Percentiles rank a stretch among this genome's conserved stretches.
phyloP scores from a whole-genome alignment of 2,797 vertebrate genomes.

The Eleutherodactylus coqui region DNA sequence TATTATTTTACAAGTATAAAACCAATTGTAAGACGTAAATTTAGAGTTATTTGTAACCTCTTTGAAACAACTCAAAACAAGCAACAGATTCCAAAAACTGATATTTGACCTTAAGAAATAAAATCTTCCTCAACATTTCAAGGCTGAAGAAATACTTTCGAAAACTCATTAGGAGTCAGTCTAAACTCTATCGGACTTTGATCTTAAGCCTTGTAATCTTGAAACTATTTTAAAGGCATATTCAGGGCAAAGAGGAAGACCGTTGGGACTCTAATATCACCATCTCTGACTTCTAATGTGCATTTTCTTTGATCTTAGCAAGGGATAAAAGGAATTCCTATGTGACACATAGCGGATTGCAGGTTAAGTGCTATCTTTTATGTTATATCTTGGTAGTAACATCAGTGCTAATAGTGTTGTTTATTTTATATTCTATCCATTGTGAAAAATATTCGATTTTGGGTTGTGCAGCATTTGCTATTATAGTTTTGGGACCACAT shows the following conservation, averaged over 20 bases:
- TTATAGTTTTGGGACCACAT: neutral
- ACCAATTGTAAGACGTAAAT: neutral
- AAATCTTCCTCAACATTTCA: neutral
- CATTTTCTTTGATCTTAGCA: constrained; percentile 26
- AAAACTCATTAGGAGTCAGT: constrained; percentile 25
- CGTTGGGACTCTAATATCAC: neutral
- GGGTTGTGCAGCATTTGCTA: neutral
- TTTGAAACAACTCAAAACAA: constrained; percentile 1
- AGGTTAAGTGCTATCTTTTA: constrained; percentile 13
- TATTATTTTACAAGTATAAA: constrained; percentile 9
- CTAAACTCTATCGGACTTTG: constrained; percentile 1
- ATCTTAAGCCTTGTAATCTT: constrained; percentile 20
- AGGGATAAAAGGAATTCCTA: constrained; percentile 14
- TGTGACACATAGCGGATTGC: neutral
- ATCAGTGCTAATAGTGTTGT: neutral
- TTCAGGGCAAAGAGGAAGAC: constrained; percentile 6
- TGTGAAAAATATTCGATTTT: neutral
- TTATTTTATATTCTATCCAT: neutral
- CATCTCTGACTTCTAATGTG: constrained; percentile 20
- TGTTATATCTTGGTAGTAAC: neutral
- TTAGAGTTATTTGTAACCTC: neutral
- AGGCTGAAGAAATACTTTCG: neutral
- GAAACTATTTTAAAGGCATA: constrained; percentile 31
- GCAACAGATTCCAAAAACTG: constrained; percentile 10
- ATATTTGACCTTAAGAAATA: constrained; percentile 5